These are phyloP conservation scores for Cantharis rustica DNA, from an alignment of 2,888 invertebrate genomes.

Conservation along the genomic window DNA sequence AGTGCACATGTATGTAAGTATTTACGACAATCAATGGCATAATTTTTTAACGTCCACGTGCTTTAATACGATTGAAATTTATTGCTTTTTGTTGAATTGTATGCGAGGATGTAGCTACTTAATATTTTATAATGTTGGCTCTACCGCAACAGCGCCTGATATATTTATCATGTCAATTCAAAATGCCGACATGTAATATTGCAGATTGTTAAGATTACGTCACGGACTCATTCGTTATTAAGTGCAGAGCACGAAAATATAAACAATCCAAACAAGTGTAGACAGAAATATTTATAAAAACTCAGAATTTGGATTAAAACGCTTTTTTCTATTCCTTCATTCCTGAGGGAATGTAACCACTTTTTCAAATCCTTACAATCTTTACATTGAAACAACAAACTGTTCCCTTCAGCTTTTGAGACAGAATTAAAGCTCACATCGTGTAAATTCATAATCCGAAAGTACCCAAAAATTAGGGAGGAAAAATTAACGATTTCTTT, in stretches of 20 bases:
- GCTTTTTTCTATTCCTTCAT: too few species aligned
- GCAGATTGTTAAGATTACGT: not conserved
- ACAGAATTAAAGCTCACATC: too few species aligned
- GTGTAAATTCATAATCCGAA: too few species aligned
- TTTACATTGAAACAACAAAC: too few species aligned
- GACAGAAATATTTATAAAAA: not conserved
- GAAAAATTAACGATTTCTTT: too few species aligned
- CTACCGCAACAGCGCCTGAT: not conserved
- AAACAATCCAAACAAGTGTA: not conserved
- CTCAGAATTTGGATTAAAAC: not conserved
- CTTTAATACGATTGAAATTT: slow-evolving; percentile 11
- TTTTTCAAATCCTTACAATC: too few species aligned
- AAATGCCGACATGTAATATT: not conserved
- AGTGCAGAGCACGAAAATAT: not conserved
- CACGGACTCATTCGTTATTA: not conserved
- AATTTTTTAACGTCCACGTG: slow-evolving; percentile 1
- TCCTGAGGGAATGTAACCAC: too few species aligned
- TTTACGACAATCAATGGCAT: slow-evolving; percentile 9
- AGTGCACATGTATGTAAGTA: slow-evolving; percentile 9
- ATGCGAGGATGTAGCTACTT: slow-evolving; percentile 3
- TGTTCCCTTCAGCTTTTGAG: too few species aligned
- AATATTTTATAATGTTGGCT: not conserved
- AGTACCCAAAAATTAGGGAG: too few species aligned
- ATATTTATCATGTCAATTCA: not conserved
- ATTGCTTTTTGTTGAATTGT: not conserved